A percentile compares a stretch with the other conserved stretches of the same genome.
Evolutionary conservation across 2,797 vertebrate genomes (phyloP).

Genomic region (Coccyzus lansbergi): DNA sequence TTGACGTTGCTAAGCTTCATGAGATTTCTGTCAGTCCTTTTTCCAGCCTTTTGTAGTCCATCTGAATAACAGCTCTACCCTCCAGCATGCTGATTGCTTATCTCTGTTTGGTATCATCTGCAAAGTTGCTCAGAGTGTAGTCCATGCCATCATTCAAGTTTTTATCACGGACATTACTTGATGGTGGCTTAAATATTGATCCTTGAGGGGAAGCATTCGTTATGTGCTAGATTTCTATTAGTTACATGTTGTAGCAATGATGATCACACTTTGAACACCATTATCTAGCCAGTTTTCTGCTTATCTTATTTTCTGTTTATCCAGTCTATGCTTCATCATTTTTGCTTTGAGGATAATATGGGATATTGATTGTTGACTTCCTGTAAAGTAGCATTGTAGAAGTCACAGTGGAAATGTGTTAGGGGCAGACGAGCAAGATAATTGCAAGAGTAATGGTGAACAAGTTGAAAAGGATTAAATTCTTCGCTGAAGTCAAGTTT

Average conservation of each 20-base stretch:
- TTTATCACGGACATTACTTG: not conserved
- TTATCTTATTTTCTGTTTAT: not conserved
- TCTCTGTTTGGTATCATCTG: fast-evolving
- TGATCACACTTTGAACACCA: not conserved
- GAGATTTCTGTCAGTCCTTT: not conserved
- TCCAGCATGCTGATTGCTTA: not conserved
- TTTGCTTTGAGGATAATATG: not conserved
- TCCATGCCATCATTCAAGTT: not conserved
- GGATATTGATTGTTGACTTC: not conserved
- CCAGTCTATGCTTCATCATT: not conserved
- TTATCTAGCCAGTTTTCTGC: not conserved
- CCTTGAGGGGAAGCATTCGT: not conserved
- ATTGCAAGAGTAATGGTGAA: too few relatives aligned
- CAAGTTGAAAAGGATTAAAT: not conserved
- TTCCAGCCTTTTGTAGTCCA: fast-evolving
- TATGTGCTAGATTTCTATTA: not conserved
- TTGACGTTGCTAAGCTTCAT: not conserved
- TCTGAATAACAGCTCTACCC: not conserved
- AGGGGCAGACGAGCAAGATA: too few relatives aligned
- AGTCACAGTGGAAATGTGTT: too few relatives aligned
- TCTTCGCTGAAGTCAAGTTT: not conserved
- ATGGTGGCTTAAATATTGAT: not conserved
- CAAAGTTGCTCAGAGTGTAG: not conserved
- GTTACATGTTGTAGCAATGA: not conserved
- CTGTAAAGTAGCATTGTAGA: too few relatives aligned